Evolutionary conservation across 2,113 vertebrate species (phyloP).

Genomic region (Poicephalus gulielmi): DNA sequence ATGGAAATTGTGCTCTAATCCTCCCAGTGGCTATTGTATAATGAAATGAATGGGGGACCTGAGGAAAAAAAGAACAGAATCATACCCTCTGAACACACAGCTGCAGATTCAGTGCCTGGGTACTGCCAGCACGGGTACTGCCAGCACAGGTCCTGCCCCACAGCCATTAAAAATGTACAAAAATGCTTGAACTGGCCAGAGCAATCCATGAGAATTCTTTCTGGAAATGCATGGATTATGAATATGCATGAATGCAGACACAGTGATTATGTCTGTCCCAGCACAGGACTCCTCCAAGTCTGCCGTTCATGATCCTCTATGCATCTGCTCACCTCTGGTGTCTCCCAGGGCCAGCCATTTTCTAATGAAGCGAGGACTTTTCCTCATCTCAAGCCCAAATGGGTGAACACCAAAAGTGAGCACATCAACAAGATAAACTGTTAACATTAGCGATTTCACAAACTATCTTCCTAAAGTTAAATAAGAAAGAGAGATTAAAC

Average conservation of each 20-base stretch:
- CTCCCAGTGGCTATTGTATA: constrained; percentile 31
- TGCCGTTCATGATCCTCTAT: background rate
- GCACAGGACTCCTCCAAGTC: background rate
- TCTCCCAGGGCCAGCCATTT: background rate
- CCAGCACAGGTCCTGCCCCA: background rate
- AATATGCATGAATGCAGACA: background rate
- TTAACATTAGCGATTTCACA: background rate
- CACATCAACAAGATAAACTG: background rate
- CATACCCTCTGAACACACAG: background rate
- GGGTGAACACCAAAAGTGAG: background rate
- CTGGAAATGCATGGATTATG: background rate
- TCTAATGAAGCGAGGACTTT: background rate
- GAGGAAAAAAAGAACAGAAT: background rate
- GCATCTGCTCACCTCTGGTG: background rate
- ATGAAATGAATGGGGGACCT: background rate
- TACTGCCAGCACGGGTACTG: background rate
- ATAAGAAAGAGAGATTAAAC: background rate
- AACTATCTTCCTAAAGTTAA: background rate
- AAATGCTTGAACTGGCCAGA: background rate
- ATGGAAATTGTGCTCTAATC: constrained; percentile 47
- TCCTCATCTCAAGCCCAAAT: background rate
- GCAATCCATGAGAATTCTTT: background rate
- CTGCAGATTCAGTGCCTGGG: background rate
- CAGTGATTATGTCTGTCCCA: background rate
- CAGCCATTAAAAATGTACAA: accelerated